These are phyloP conservation scores for Dynastes hyllus DNA, from an alignment of 2,888 invertebrate species.

Conservation along the genomic window DNA sequence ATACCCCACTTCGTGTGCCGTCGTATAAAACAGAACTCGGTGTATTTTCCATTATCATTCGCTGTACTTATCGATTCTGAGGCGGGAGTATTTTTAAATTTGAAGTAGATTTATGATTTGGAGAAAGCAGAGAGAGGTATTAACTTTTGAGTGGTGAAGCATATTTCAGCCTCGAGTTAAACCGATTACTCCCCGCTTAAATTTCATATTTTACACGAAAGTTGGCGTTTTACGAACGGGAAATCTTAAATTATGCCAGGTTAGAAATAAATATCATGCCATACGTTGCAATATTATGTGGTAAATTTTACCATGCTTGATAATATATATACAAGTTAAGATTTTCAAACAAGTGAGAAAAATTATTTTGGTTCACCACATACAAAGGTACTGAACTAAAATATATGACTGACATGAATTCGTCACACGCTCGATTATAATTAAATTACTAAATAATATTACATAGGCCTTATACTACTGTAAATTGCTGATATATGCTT, in stretches of 20 bases:
- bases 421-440: no score
- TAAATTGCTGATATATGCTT: no score
- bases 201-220: background rate
- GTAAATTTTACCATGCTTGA: background rate
- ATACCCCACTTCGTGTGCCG: conserved; percentile 2
- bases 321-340: no score
- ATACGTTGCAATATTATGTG: background rate
- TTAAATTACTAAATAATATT: no score
- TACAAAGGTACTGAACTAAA: no score
- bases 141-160: conserved; percentile 10
- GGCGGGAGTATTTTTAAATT: conserved; percentile 25
- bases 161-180: conserved; percentile 4
- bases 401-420: no score
- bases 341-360: no score
- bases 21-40: conserved; percentile 40
- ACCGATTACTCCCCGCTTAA: background rate
- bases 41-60: conserved; percentile 45
- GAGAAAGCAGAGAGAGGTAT: conserved; percentile 9
- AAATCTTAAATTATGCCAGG: background rate
- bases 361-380: no score
- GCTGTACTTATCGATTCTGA: conserved; percentile 37
- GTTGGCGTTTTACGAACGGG: background rate
- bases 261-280: background rate
- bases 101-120: conserved; percentile 36
- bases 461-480: no score